Evolutionary conservation across 2,113 vertebrate genomes (phyloP), one percentile per base, ranked within the genome.

Genomic region (Podarcis raffonei): DNA sequence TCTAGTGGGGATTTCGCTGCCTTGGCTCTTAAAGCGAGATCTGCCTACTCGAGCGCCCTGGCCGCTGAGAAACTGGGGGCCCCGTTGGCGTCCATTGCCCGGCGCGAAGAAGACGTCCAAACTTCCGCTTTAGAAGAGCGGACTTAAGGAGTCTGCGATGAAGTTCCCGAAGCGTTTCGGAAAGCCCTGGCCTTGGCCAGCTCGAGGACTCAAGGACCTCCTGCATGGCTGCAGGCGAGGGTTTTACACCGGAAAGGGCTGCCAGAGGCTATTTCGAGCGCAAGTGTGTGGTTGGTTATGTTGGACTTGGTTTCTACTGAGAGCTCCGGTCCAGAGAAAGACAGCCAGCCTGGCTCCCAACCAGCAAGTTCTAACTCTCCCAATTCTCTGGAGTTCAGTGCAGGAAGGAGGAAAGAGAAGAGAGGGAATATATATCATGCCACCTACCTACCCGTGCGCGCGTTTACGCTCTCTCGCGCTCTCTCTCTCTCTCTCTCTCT

Each of bases 191-290:
- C 22, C 71, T 15, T 62, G 20, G 81, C 25, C 22, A 48, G 15
- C 32, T 37, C 15, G 71, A 88, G 87, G 88, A 89, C 86, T 77
- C 85, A 22, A 86, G 87, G 77, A 75, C 87, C 39, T 75, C 68
- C 87, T 78, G 72, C 89, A 53, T 18, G 80, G 76, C 84, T 89
- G 89, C 82, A 80, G 71, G 80, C 42, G 42, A 81, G 53, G 88
- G 68, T 80, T 69, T 86, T 75, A 79, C 71, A 78, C 80, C 59
- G 82, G 72, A 83, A 89, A 80, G 87, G 75, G 57, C 32, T 91
- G 81, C 39, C 83, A 89, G 87, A 89, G 84, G 77, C 83, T 88
- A 83, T 87, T 85, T 90, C 90, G 91, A 91, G 87, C 89, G 86
- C 85, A 84, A 88, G 83, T 66, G 48, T 53, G 48, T 53, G 48